A percentile compares a stretch with the other conserved stretches of the same genome.
These are phyloP conservation scores for Drosophila merina DNA, from an alignment of 2,888 invertebrate species.

Conservation along the genomic window DNA sequence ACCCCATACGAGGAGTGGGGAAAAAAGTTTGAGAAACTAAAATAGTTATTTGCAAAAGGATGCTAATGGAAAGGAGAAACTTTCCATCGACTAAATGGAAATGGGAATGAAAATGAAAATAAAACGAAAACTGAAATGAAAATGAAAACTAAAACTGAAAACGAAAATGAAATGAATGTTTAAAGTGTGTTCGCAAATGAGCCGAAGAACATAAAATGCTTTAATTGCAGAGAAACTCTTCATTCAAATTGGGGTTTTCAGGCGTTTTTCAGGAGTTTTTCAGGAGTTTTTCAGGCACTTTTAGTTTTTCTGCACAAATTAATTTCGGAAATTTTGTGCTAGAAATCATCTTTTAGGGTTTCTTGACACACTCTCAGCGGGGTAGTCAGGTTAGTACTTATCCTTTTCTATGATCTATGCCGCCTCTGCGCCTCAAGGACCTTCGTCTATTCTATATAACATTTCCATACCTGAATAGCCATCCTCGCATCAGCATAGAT, in stretches of 20 bases:
- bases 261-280: neutral
- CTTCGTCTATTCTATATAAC: neutral
- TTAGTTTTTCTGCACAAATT: neutral
- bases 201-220: neutral
- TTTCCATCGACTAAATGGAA: constrained; percentile 1
- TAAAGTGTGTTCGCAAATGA: neutral
- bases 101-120: constrained; percentile 10
- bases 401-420: neutral
- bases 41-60: constrained; percentile 18
- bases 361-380: too few relatives aligned
- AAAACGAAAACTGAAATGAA: constrained; percentile 1
- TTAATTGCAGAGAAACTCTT: constrained; percentile 1
- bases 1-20: constrained; percentile 8
- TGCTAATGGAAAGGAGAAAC: constrained; percentile 18
- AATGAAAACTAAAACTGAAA: neutral
- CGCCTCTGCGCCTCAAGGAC: constrained; percentile 8
- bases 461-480: constrained; percentile 13
- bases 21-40: constrained; percentile 9
- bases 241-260: neutral
- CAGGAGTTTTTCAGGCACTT: neutral
- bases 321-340: too few relatives aligned
- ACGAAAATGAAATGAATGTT: neutral
- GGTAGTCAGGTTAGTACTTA: too few relatives aligned
- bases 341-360: too few relatives aligned
- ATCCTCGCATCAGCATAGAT: constrained; percentile 26